Conservation (phyloP, 2,888 invertebrate genomes). For the Coleophora deauratella region DNA sequence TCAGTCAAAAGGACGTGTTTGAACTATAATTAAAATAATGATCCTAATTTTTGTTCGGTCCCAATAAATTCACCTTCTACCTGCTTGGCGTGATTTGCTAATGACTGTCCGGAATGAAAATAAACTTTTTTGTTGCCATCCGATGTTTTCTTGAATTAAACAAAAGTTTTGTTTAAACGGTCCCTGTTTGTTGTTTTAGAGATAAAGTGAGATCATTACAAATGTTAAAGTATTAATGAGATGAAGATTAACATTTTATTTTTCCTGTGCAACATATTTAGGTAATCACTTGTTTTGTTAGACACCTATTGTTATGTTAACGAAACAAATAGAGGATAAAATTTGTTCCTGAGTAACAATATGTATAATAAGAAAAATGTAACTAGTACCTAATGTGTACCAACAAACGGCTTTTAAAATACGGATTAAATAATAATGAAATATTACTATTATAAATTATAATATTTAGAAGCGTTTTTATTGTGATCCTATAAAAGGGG, state of each 20-base stretch:
- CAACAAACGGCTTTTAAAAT: conserved; percentile 14
- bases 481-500: conserved; percentile 14
- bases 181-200: conserved; percentile 41
- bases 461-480: conserved; percentile 28
- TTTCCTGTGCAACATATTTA: not conserved
- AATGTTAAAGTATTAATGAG: not conserved
- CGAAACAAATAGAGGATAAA: conserved; percentile 22
- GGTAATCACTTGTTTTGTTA: conserved; percentile 15
- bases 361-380: conserved; percentile 19
- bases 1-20: conserved; percentile 27
- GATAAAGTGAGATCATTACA: conserved; percentile 32
- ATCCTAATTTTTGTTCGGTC: conserved; percentile 50
- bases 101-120: conserved; percentile 31
- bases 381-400: conserved; percentile 12
- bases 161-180: conserved; percentile 9
- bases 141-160: conserved; percentile 17
- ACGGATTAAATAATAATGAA: conserved; percentile 29
- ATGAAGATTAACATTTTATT: conserved; percentile 7
- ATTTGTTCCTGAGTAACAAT: conserved; percentile 15
- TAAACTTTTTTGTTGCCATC: not conserved
- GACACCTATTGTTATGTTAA: conserved; percentile 54
- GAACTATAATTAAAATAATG: conserved; percentile 68
- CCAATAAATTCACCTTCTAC: conserved; percentile 50
- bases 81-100: conserved; percentile 56
- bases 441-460: conserved; percentile 39